phyloP scores from a whole-genome alignment of 2,797 vertebrate genomes.

The Mus minutoides region DNA sequence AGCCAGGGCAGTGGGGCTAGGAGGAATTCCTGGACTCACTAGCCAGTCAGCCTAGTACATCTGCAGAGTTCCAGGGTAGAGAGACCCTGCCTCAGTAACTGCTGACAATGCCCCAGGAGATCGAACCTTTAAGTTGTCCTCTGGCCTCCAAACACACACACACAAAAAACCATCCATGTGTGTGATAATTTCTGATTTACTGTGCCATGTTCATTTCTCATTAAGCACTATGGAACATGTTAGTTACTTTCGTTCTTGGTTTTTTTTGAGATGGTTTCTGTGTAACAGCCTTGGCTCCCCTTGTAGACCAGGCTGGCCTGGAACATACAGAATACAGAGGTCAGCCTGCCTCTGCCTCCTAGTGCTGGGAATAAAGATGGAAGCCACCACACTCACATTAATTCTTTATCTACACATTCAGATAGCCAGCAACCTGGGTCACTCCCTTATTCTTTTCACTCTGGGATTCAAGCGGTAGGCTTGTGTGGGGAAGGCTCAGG shows the following conservation, averaged over 20 bases:
- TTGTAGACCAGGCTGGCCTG: neutral
- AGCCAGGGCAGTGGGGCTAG: too few relatives aligned
- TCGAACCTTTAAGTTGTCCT: neutral
- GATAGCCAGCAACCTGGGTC: too few relatives aligned
- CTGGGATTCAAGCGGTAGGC: too few relatives aligned
- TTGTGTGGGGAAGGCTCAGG: too few relatives aligned
- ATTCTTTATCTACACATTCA: neutral
- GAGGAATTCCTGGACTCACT: neutral
- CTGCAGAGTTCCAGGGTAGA: neutral
- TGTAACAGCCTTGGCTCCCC: neutral
- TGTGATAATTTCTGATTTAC: constrained; percentile 12
- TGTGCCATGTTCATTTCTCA: neutral
- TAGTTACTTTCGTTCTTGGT: neutral
- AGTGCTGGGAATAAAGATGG: neutral
- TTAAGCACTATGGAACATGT: neutral
- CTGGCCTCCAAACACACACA: neutral
- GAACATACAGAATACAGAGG: neutral
- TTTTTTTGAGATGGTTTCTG: neutral
- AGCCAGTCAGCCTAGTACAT: neutral
- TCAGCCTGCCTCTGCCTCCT: neutral
- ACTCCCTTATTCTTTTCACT: too few relatives aligned
- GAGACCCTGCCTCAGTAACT: neutral
- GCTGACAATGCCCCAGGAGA: neutral
- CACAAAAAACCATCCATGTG: neutral
- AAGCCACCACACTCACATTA: neutral